These are phyloP conservation scores for Patella pellucida DNA, from an alignment of 2,888 invertebrate species.

Conservation along the genomic window DNA sequence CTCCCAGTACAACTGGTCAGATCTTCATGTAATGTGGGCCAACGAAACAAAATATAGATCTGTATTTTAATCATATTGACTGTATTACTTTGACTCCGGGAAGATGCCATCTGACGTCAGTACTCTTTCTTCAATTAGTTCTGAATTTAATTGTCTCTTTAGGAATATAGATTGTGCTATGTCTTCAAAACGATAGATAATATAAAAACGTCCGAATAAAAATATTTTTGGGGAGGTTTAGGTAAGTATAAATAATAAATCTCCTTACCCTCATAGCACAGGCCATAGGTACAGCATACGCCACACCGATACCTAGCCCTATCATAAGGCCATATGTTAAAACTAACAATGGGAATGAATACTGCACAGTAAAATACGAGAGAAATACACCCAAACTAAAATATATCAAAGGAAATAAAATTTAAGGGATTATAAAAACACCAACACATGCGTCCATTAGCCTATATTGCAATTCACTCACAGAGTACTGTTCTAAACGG, in stretches of 20 bases:
- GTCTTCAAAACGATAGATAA: not conserved
- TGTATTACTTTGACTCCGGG: too few species aligned
- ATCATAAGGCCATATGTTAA: conserved; percentile 61
- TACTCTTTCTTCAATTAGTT: too few species aligned
- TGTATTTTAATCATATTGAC: too few species aligned
- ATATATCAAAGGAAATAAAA: conserved; percentile 13
- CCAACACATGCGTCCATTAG: not conserved
- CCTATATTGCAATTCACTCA: not conserved
- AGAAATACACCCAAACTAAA: conserved; percentile 59
- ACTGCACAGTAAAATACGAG: conserved; percentile 57
- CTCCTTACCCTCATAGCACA: conserved; percentile 64
- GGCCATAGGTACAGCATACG: conserved; percentile 64
- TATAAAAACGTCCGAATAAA: not conserved
- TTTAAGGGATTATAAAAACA: not conserved
- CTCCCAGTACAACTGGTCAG: too few species aligned
- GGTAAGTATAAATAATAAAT: too few species aligned
- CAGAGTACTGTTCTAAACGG: not conserved
- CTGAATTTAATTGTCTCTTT: too few species aligned
- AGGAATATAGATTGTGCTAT: too few species aligned
- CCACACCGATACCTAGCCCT: conserved; percentile 62
- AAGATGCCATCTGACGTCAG: too few species aligned
- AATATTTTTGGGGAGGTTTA: not conserved
- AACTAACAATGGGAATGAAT: conserved; percentile 47
- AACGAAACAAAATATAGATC: too few species aligned
- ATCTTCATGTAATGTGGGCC: too few species aligned